Evolutionary conservation across 2,113 vertebrate species (phyloP).

Genomic region (Coreoperca whiteheadi): DNA sequence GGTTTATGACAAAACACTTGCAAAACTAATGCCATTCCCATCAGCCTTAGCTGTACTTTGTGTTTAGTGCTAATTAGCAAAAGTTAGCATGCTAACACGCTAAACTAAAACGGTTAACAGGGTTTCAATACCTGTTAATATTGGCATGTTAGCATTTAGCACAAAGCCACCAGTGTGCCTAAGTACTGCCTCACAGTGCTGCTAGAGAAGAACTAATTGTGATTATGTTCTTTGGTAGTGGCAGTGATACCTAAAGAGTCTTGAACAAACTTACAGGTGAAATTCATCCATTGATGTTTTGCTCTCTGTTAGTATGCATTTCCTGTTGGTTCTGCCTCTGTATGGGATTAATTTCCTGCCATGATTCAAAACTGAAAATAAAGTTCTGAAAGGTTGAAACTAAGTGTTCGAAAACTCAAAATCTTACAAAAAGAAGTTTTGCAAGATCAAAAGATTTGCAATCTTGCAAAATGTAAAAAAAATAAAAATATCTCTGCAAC

Average conservation of each 20-base stretch:
- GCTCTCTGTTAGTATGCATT: neutral
- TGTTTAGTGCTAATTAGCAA: neutral
- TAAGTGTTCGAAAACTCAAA: no score
- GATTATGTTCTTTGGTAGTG: neutral
- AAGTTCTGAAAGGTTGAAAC: no score
- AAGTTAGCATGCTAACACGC: neutral
- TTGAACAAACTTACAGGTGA: neutral
- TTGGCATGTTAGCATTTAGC: neutral
- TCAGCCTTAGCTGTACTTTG: neutral
- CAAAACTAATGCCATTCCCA: no score
- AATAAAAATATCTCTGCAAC: no score
- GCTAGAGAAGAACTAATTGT: neutral
- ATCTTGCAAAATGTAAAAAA: no score
- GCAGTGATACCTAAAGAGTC: neutral
- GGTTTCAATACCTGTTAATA: neutral
- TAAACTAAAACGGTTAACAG: neutral
- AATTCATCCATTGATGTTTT: neutral
- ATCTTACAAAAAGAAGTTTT: no score
- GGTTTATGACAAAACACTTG: no score
- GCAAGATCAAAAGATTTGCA: no score
- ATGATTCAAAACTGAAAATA: no score
- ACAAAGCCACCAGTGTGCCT: neutral
- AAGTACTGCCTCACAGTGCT: neutral
- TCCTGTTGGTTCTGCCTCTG: no score
- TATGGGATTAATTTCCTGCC: no score